A percentile compares a stretch with the other conserved stretches of the same genome.
These are phyloP conservation scores for Hoplostethus mediterraneus DNA, from an alignment of 2,797 vertebrate species.

Conservation along the genomic window DNA sequence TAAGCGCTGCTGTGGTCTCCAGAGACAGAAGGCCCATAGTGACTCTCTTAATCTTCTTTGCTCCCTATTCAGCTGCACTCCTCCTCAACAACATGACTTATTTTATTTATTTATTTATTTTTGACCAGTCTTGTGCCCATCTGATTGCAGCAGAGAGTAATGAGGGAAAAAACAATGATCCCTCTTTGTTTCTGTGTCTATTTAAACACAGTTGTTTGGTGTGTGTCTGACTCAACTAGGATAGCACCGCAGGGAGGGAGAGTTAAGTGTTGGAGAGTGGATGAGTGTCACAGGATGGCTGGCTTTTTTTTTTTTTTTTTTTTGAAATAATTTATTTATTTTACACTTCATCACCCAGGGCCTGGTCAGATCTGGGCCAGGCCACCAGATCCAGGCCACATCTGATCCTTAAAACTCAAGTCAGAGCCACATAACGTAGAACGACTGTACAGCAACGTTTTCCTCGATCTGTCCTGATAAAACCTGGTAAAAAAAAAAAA, in stretches of 20 bases:
- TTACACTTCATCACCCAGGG: conserved; percentile 29
- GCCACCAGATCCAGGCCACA: conserved; percentile 40
- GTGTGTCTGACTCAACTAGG: conserved; percentile 38
- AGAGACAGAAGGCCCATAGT: no score
- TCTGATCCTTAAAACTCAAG: conserved; percentile 37
- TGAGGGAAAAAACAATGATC: no score
- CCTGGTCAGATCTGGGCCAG: conserved; percentile 63
- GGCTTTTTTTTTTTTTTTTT: conserved; percentile 26
- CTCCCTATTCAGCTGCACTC: background rate
- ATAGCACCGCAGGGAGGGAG: conserved; percentile 32
- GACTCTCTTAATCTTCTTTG: background rate
- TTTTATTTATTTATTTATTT: conserved; percentile 13
- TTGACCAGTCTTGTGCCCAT: background rate
- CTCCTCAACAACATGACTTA: conserved; percentile 24
- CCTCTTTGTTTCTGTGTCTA: background rate
- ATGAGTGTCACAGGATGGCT: conserved; percentile 49
- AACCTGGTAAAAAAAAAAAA: background rate
- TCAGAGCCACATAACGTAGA: conserved; percentile 9
- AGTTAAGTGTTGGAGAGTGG: conserved; percentile 33
- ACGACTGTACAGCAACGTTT: background rate
- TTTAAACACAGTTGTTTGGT: conserved; percentile 10
- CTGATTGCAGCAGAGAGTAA: conserved; percentile 4
- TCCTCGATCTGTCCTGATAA: background rate
- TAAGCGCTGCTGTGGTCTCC: conserved; percentile 11
- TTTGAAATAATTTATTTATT: conserved; percentile 8